Base-by-base conservation (phyloP, 2,888 invertebrate genomes). In the Coleophora flavipennella region DNA sequence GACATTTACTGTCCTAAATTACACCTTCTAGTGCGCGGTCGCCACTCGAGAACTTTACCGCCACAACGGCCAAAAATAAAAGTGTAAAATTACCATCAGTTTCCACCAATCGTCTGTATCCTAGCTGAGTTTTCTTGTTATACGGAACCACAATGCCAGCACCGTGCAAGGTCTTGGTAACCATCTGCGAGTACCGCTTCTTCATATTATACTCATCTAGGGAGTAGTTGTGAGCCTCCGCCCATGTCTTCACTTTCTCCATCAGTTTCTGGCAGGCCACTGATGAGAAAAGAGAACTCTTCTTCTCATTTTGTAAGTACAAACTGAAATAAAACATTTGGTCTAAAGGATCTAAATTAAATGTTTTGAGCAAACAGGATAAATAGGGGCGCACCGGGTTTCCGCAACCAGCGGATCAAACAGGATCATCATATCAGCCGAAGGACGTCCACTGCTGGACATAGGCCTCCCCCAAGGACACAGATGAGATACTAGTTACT, bases 61-160 rank as follows among this genome's bases (percentile, higher is more conserved):
- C n/a, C n/a, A n/a, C n/a, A n/a, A n/a, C n/a, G n/a, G n/a, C n/a
- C n/a, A n/a, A n/a, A n/a, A n/a, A n/a, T n/a, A n/a, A n/a, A n/a
- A n/a, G n/a, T n/a, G 10, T 4, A 29, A 29, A 29, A 49, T 65
- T 83, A 85, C 90, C 86, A 69, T 92, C 88, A 44, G 88, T 90
- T 54, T 91, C 91, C 31, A 89, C 87, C 31, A 92, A 70, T 36
- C 80, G 90, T 46, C 98, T 88, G 65, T 98, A 98, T 0, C 98
- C 98, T 3, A 95, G 62, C 59, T 94, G 90, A 0, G 92, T 90
- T 66, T 92, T 92, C 59, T 90, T 90, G 55, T 95, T 86, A 41
- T 91, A 91, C 0, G 96, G 96, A 1, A 97, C 96, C 25, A 92
- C 91, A 55, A 97, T 89, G 11, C 96, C 96, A 33, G 91, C 90